These are phyloP conservation scores for Sarcophaga variegata DNA, from an alignment of 2,888 invertebrate species.

Conservation along the genomic window DNA sequence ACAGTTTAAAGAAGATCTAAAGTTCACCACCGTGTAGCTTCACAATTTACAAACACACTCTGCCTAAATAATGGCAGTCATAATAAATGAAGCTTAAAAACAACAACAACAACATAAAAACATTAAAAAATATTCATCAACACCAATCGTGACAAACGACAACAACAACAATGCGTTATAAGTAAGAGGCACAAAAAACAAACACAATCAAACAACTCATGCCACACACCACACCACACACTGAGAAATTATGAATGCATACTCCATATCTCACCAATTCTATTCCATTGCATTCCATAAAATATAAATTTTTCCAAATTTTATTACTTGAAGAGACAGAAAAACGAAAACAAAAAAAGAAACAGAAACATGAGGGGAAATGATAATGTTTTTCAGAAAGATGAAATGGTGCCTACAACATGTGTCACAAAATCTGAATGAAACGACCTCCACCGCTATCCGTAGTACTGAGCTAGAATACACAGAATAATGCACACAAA, in stretches of 20 bases:
- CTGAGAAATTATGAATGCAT: slow-evolving; percentile 53
- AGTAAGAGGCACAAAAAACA: neutral
- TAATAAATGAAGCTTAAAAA: neutral
- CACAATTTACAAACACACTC: neutral
- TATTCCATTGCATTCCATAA: too few species aligned
- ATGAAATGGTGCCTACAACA: neutral
- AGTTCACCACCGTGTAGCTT: too few species aligned
- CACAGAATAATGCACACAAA: neutral
- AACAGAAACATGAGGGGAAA: neutral
- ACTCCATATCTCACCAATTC: neutral
- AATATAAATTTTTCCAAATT: slow-evolving; percentile 14
- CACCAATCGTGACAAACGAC: slow-evolving; percentile 38
- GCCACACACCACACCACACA: slow-evolving; percentile 56
- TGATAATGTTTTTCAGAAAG: too few species aligned
- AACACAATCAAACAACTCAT: neutral
- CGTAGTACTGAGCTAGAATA: neutral
- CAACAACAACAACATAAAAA: neutral
- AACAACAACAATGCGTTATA: neutral
- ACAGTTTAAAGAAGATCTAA: too few species aligned
- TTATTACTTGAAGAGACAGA: slow-evolving; percentile 61
- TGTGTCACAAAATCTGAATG: slow-evolving; percentile 5
- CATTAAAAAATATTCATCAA: slow-evolving; percentile 57
- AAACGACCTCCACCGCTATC: slow-evolving; percentile 59
- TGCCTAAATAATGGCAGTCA: neutral
- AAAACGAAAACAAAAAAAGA: neutral